Conservation (phyloP, 35 echinoderm and acorn worm species). For the Apostichopus californicus region DNA sequence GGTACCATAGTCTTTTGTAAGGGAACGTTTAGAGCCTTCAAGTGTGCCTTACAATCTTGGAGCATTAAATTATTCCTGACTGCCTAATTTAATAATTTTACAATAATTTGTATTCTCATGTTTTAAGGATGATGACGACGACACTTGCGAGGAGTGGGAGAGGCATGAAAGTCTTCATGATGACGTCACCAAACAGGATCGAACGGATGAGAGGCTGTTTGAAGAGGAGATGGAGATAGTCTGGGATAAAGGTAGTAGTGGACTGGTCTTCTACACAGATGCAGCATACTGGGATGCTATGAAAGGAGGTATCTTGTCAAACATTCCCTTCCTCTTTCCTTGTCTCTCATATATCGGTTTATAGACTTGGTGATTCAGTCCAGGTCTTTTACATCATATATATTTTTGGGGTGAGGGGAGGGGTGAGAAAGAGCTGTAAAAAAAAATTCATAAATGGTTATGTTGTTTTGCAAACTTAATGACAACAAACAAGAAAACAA, state of each 20-base stretch:
- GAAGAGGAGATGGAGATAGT: conserved; percentile 91
- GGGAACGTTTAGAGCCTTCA: too few species aligned
- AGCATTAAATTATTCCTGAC: too few species aligned
- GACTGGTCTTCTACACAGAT: conserved; percentile 96
- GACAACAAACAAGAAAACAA: too few species aligned
- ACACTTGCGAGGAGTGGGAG: conserved; percentile 93
- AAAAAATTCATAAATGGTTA: too few species aligned
- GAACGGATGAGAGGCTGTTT: conserved; percentile 79
- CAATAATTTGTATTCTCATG: not conserved
- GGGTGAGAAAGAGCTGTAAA: too few species aligned
- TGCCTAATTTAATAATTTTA: not conserved
- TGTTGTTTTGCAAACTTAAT: too few species aligned
- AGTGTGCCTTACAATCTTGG: too few species aligned
- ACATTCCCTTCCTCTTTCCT: too few species aligned
- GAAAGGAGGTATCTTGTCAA: conserved; percentile 67
- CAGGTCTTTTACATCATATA: too few species aligned
- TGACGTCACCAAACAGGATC: conserved; percentile 77
- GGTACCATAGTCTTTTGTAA: not conserved
- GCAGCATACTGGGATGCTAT: conserved; percentile 85
- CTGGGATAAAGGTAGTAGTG: conserved; percentile 94
- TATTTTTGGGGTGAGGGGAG: too few species aligned
- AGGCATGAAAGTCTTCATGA: conserved; percentile 83
- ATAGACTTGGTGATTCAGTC: too few species aligned
- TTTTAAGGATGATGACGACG: conserved; percentile 70
- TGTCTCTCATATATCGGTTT: too few species aligned